Conservation (phyloP, 2,888 invertebrate species). For the Lithophane semibrunnea region DNA sequence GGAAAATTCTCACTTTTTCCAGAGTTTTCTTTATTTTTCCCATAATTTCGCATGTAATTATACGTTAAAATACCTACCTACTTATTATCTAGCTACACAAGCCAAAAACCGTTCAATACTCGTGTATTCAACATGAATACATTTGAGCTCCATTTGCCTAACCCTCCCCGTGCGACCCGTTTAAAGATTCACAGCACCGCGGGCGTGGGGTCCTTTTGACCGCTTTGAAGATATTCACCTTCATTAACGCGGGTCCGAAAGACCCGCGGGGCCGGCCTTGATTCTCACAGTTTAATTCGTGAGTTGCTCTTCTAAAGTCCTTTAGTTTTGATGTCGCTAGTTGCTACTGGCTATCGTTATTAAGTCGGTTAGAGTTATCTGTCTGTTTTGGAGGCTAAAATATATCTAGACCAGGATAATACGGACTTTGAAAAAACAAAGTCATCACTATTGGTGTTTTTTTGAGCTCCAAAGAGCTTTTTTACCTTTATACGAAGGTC, state of each 20-base stretch:
- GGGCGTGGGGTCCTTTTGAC: constrained; percentile 81
- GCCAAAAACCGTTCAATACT: constrained; percentile 64
- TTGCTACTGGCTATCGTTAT: constrained; percentile 46
- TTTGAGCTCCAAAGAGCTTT: not conserved
- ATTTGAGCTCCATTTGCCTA: constrained; percentile 78
- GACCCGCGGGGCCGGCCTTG: constrained; percentile 80
- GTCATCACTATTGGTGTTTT: too few relatives aligned
- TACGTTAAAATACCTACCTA: not conserved
- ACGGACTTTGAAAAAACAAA: not conserved
- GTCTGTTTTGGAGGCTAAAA: not conserved
- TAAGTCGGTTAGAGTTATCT: constrained; percentile 10
- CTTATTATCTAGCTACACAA: constrained; percentile 29
- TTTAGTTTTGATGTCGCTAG: constrained; percentile 57
- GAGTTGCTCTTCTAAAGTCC: constrained; percentile 47
- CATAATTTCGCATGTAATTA: not conserved
- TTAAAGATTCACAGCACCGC: constrained; percentile 88
- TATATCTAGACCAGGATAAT: not conserved
- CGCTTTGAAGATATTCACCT: constrained; percentile 89
- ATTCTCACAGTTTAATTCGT: constrained; percentile 64
- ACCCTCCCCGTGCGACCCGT: constrained; percentile 77
- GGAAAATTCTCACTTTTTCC: not conserved
- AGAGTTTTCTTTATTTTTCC: not conserved
- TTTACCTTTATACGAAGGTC: too few relatives aligned
- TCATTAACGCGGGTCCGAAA: constrained; percentile 85
- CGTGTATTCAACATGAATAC: constrained; percentile 71